A percentile compares a stretch with the other conserved stretches of the same genome.
phyloP scores from a whole-genome alignment of 2,797 vertebrate species.

The Selene dorsalis region DNA sequence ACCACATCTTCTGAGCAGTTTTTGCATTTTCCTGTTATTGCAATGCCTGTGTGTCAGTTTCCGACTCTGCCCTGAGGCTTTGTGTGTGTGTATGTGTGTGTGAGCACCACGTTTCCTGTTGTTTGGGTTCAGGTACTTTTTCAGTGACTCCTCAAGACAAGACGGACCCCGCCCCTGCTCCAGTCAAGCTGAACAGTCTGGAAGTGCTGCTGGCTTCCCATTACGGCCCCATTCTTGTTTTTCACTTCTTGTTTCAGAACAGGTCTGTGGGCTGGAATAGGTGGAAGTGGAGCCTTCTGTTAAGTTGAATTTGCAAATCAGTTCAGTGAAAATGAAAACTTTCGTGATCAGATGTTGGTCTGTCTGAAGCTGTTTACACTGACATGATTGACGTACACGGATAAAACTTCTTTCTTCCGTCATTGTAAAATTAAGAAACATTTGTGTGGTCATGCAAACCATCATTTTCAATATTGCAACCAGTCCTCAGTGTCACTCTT shows the following conservation, averaged over 20 bases:
- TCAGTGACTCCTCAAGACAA: conserved; percentile 44
- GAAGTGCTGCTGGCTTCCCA: conserved; percentile 48
- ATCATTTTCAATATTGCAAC: neutral
- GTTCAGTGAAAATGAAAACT: neutral
- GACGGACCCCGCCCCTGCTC: conserved; percentile 16
- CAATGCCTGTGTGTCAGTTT: conserved; percentile 58
- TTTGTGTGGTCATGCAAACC: fast-evolving
- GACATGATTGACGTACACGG: neutral
- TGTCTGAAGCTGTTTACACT: neutral
- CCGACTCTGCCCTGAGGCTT: conserved; percentile 48
- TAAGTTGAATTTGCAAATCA: conserved; percentile 13
- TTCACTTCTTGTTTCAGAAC: conserved; percentile 46
- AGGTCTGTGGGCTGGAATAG: neutral
- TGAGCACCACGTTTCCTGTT: conserved; percentile 73
- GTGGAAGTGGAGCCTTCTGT: conserved; percentile 19
- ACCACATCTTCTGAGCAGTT: conserved; percentile 33
- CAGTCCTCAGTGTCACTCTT: neutral
- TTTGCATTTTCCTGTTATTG: conserved; percentile 80
- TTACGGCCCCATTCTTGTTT: conserved; percentile 30
- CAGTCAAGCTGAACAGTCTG: conserved; percentile 36
- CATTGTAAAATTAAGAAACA: neutral
- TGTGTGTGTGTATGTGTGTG: conserved; percentile 3
- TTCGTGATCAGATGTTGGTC: conserved; percentile 13
- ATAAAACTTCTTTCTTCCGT: neutral
- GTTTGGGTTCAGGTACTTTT: conserved; percentile 76